phyloP scores from a whole-genome alignment of 2,888 invertebrate species.

The Zhuqinia jingwanae region DNA sequence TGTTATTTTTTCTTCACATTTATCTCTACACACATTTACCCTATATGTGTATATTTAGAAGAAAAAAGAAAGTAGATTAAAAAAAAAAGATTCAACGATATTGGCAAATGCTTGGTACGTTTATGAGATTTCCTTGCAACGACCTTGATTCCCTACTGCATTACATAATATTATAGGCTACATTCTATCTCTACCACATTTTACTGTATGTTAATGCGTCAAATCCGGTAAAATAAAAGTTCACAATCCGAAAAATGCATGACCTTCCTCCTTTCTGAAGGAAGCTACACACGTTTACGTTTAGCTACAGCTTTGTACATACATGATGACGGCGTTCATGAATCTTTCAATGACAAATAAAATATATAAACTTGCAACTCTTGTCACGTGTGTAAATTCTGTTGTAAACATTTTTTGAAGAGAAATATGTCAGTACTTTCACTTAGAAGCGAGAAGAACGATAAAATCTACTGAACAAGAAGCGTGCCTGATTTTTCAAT shows the following conservation, averaged over 20 bases:
- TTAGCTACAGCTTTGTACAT: background rate
- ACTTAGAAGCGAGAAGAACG: no score
- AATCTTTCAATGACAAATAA: background rate
- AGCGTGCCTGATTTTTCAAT: no score
- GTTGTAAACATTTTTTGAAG: background rate
- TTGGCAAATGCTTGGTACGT: background rate
- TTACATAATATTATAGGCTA: background rate
- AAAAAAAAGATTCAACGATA: background rate
- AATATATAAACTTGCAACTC: background rate
- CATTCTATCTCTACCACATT: background rate
- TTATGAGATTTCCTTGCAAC: constrained; percentile 39
- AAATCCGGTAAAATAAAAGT: background rate
- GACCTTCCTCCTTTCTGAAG: background rate
- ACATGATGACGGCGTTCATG: background rate
- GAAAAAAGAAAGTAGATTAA: background rate
- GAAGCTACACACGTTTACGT: background rate
- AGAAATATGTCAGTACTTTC: no score
- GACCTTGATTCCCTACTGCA: constrained; percentile 48
- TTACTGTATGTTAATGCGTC: background rate
- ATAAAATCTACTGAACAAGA: no score
- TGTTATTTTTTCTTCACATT: no score
- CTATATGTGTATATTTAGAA: background rate
- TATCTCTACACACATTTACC: background rate
- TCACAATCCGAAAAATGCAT: background rate
- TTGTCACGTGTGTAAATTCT: background rate